Percentiles rank a stretch among this genome's conserved stretches.
These are phyloP conservation scores for Girardinus metallicus DNA, from an alignment of 2,797 vertebrate species.

Conservation along the genomic window DNA sequence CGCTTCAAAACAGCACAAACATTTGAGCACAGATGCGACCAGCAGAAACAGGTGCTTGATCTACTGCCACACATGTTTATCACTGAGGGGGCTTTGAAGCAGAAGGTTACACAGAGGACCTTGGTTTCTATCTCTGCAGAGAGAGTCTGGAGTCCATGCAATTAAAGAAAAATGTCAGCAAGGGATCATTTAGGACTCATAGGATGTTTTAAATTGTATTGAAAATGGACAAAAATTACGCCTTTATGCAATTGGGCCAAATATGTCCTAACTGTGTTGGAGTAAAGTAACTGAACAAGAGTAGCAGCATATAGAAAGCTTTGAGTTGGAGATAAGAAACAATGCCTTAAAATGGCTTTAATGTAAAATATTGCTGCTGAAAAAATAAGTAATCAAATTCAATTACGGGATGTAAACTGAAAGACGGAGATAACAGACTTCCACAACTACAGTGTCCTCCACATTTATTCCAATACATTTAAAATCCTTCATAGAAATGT, in stretches of 20 bases:
- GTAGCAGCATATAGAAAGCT: neutral
- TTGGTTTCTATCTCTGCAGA: conserved; percentile 13
- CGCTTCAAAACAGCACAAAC: conserved; percentile 55
- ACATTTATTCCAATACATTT: neutral
- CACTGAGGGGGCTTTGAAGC: conserved; percentile 39
- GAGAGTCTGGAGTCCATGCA: conserved; percentile 34
- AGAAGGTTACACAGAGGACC: conserved; percentile 39
- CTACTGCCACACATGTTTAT: conserved; percentile 62
- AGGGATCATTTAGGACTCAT: conserved; percentile 20
- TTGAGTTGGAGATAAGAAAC: neutral
- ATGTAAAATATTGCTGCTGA: neutral
- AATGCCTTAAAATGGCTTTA: neutral
- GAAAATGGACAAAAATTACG: neutral
- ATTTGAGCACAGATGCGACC: conserved; percentile 61
- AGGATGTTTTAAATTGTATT: neutral
- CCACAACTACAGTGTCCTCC: neutral
- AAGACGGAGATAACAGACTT: neutral
- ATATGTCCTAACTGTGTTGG: neutral
- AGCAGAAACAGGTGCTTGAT: conserved; percentile 69
- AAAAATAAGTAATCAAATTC: neutral
- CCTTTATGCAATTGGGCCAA: neutral
- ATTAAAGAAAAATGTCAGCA: conserved; percentile 21
- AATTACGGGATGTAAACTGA: neutral
- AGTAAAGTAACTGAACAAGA: neutral
- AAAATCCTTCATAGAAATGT: neutral